These are phyloP conservation scores for Pseudolycoriella hygida DNA, from an alignment of 2,888 invertebrate genomes.

Conservation along the genomic window DNA sequence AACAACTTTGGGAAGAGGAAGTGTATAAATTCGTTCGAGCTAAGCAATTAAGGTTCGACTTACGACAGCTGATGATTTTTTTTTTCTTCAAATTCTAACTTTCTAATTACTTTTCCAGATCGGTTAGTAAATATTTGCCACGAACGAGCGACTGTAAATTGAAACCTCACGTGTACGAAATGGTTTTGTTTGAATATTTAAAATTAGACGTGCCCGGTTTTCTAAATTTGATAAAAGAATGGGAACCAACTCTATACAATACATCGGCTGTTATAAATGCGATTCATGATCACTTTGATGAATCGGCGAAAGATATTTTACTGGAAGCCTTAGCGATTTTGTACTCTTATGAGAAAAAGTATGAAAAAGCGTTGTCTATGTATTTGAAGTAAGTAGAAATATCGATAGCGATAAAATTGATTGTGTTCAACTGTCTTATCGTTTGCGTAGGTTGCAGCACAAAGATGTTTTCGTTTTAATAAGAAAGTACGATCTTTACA, in stretches of 20 bases:
- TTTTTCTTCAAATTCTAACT: background rate
- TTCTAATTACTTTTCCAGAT: conserved; percentile 24
- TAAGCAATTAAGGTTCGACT: conserved; percentile 46
- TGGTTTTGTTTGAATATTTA: conserved; percentile 83
- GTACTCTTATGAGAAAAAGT: conserved; percentile 72
- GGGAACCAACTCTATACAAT: conserved; percentile 71
- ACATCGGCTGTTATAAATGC: conserved; percentile 71
- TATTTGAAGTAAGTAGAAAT: conserved; percentile 52
- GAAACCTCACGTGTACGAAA: conserved; percentile 76
- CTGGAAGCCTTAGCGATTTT: conserved; percentile 78
- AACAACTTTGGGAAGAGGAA: conserved; percentile 79
- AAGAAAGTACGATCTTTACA: conserved; percentile 62
- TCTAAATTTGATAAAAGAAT: conserved; percentile 67
- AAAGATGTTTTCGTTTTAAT: conserved; percentile 83
- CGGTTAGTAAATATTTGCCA: conserved; percentile 66
- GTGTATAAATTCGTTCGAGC: conserved; percentile 76
- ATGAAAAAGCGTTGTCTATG: conserved; percentile 80
- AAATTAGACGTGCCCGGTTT: conserved; percentile 71
- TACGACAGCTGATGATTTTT: background rate
- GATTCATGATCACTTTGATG: conserved; percentile 63
- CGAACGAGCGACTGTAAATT: conserved; percentile 51
- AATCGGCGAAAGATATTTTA: conserved; percentile 52
- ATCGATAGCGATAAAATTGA: background rate
- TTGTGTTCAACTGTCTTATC: background rate
- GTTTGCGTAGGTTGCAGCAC: conserved; percentile 60